These are phyloP conservation scores for Myathropa florea DNA, from an alignment of 2,888 invertebrate genomes.

Conservation along the genomic window DNA sequence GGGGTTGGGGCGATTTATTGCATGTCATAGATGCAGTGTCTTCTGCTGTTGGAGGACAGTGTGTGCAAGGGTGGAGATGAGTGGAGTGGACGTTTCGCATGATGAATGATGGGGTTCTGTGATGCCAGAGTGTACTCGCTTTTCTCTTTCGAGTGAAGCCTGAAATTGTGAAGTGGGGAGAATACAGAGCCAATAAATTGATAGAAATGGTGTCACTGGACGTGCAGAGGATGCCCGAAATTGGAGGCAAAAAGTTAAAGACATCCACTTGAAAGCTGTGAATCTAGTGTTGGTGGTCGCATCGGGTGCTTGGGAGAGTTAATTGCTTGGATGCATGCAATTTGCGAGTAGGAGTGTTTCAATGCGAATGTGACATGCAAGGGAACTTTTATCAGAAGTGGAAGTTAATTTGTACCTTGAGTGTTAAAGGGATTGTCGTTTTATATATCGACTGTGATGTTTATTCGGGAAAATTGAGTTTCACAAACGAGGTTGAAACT, in stretches of 20 bases:
- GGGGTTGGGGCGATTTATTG: constrained; percentile 41
- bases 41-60: neutral
- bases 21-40: constrained; percentile 16
- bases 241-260: neutral
- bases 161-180: neutral
- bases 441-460: too few relatives aligned
- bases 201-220: neutral
- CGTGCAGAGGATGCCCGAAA: neutral
- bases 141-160: neutral
- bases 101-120: neutral
- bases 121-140: too few relatives aligned
- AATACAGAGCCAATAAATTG: neutral
- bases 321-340: neutral
- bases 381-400: neutral
- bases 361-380: neutral
- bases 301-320: neutral
- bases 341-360: too few relatives aligned
- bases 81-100: neutral
- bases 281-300: neutral
- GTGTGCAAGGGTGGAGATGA: neutral
- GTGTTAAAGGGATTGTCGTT: too few relatives aligned
- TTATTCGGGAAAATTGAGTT: too few relatives aligned
- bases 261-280: neutral
- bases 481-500: too few relatives aligned
- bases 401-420: neutral